Evolutionary conservation across 2,797 vertebrate species (phyloP), one percentile per base, ranked within the genome.

Genomic region (Etheostoma nigrum): DNA sequence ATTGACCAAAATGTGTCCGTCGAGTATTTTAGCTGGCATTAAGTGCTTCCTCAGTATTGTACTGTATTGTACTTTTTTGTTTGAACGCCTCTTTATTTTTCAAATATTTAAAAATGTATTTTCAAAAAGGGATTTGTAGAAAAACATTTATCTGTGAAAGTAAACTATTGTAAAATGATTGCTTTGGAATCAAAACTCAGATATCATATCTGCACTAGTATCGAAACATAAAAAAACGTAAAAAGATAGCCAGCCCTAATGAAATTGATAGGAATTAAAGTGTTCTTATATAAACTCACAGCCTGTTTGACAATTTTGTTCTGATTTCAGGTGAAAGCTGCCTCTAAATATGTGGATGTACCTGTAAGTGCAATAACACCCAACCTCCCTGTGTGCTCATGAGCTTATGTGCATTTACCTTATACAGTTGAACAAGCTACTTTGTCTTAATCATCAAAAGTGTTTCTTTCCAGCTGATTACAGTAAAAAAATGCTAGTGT

Each of bases 291-390:
- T 9, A 62, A 23, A 67, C 7, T 51, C 12, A 57, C 15, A 33
- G 9, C 13, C 47, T 68, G 25, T 65, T 57, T 82, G 33, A 85
- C 10, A 64, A 15, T n/a, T 89, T 85, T 94, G 85, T 89, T 88
- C 88, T 84, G 12, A 90, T 95, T 93, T 79, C 94, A 99, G 98
- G 97, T 99, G 95, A 99, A 99, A 95, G 98, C 98, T 90, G 98
- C 98, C 89, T 99, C 98, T 91, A 99, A 99, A 94, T 99, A 99
- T 87, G 98, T 99, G 96, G 98, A 99, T 90, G 98, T 99, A 88
- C 98, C 98, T 88, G 98, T 99, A 96, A 99, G 98, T 98, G 92
- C 86, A 82, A 75, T 14, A 19, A 59, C 27, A 18, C 48, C 64
- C 49, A 5, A n/a, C 19, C 58, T 49, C 15, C 60, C 36, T 70